Percentiles rank a stretch among this genome's conserved stretches.
Conservation (phyloP, 2,797 vertebrate species). For the Poecilia velifera region DNA sequence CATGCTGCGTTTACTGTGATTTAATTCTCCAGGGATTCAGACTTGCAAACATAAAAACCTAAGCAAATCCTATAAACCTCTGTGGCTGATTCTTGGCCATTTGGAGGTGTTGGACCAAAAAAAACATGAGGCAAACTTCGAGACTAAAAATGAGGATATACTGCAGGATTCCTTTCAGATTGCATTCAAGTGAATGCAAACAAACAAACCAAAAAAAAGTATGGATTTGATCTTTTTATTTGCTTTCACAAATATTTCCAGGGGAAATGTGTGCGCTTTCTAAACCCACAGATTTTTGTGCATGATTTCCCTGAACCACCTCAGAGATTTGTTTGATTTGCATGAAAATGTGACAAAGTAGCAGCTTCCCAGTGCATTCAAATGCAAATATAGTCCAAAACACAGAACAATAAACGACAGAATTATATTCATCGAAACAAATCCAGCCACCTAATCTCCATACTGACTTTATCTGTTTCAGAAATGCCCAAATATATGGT, state of each 20-base stretch:
- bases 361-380: neutral
- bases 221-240: neutral
- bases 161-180: neutral
- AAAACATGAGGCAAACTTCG: neutral
- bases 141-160: neutral
- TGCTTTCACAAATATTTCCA: conserved; percentile 1
- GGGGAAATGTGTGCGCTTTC: neutral
- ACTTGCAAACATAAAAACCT: neutral
- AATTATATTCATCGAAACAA: neutral
- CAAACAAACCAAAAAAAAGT: neutral
- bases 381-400: neutral
- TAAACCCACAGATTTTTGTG: neutral
- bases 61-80: neutral
- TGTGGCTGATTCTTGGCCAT: neutral
- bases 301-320: neutral
- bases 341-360: neutral
- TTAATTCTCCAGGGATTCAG: neutral
- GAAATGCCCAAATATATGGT: neutral
- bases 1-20: neutral
- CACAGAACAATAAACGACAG: neutral
- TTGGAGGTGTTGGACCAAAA: conserved; percentile 8
- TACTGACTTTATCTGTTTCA: no score
- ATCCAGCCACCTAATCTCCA: neutral
- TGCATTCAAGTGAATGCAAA: neutral
- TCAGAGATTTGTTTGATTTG: neutral